Evolutionary conservation across 2,113 vertebrate genomes (phyloP).

Genomic region (Saccopteryx leptura): DNA sequence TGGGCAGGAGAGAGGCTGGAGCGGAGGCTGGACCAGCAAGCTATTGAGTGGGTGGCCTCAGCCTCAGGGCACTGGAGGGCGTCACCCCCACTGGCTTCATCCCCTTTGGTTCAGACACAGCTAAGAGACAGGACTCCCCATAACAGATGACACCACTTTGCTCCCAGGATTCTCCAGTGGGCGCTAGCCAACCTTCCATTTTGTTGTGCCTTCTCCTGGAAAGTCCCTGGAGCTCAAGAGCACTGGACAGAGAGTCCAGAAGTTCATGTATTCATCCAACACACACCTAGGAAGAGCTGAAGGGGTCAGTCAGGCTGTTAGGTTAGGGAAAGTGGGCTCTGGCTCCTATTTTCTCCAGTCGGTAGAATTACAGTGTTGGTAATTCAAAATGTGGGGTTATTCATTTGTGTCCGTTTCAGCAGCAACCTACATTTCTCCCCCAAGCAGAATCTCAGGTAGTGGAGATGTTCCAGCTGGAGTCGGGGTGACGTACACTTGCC

Average conservation of each 20-base stretch:
- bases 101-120: not conserved
- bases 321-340: not conserved
- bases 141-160: not conserved
- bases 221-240: slow-evolving; percentile 8
- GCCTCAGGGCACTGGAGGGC: not conserved
- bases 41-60: not conserved
- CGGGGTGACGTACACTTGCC: not conserved
- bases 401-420: not conserved
- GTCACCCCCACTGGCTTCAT: not conserved
- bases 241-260: slow-evolving; percentile 29
- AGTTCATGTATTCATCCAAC: not conserved
- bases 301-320: not conserved
- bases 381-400: not conserved
- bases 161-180: not conserved
- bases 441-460: not conserved
- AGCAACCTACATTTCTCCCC: not conserved
- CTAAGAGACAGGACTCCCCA: not conserved
- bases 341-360: not conserved
- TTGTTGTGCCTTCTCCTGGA: not conserved
- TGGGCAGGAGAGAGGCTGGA: not conserved
- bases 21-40: not conserved
- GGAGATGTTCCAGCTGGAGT: not conserved
- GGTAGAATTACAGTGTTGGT: not conserved
- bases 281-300: not conserved
- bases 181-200: not conserved